Evolutionary conservation across 2,797 vertebrate species (phyloP).

Genomic region (Spheniscus humboldti): DNA sequence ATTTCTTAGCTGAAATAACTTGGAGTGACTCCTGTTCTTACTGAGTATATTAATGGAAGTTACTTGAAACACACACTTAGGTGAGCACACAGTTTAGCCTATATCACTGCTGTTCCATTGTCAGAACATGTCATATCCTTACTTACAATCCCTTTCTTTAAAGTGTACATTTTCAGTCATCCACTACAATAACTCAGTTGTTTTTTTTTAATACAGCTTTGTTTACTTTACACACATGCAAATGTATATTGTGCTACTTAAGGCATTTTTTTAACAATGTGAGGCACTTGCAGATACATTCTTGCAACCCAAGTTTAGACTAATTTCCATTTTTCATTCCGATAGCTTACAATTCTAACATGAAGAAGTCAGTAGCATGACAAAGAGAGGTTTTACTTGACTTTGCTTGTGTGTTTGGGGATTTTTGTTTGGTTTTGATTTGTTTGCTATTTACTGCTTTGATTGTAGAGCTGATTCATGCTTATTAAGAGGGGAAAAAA

Average conservation of each 20-base stretch:
- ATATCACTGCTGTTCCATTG: neutral
- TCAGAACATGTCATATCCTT: neutral
- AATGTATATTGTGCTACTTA: neutral
- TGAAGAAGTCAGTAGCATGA: neutral
- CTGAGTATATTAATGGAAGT: neutral
- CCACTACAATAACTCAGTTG: neutral
- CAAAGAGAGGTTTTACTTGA: neutral
- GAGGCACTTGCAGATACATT: neutral
- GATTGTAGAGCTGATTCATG: neutral
- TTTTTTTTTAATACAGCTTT: neutral
- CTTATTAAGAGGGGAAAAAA: neutral
- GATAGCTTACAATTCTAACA: neutral
- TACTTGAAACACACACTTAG: neutral
- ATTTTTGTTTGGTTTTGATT: neutral
- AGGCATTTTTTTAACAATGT: neutral
- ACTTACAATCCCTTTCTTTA: neutral
- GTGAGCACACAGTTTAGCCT: neutral
- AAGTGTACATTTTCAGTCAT: neutral
- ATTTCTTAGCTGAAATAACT: constrained; percentile 7
- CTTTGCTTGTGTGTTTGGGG: neutral
- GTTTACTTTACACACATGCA: neutral
- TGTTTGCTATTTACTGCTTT: neutral
- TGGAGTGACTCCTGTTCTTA: neutral
- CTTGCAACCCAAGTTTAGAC: neutral
- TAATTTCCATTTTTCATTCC: neutral